phyloP scores from a whole-genome alignment of 2,113 vertebrate genomes.

The Cercocebus atys region DNA sequence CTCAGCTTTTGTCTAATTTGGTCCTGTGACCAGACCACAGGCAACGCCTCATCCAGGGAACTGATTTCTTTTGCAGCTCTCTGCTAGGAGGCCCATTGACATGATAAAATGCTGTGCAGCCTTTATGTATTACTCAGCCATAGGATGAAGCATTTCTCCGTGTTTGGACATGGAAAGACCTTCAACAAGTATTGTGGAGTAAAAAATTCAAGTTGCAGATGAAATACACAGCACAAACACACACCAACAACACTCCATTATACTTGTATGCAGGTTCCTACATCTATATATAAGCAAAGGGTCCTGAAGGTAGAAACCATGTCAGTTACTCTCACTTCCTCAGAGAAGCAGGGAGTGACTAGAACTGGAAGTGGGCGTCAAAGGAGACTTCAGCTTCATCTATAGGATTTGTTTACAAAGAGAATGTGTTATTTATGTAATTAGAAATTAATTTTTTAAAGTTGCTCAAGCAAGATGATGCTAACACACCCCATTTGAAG shows the following conservation, averaged over 20 bases:
- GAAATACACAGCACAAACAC: neutral
- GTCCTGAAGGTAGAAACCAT: neutral
- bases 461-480: neutral
- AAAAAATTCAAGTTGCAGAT: neutral
- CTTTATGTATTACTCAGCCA: too few species aligned
- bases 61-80: conserved; percentile 26
- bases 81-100: neutral
- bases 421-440: neutral
- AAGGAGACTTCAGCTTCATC: neutral
- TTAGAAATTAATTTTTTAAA: conserved; percentile 29
- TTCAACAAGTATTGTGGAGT: neutral
- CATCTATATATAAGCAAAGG: neutral
- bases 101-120: fast-evolving
- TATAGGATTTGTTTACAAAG: neutral
- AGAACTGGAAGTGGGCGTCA: neutral
- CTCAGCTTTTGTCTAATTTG: conserved; percentile 45
- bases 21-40: conserved; percentile 33
- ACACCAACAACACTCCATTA: neutral
- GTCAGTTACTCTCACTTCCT: neutral
- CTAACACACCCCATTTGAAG: neutral
- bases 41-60: neutral
- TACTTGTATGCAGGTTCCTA: neutral
- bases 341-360: neutral
- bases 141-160: neutral
- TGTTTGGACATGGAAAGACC: neutral